Evolutionary conservation across 2,797 vertebrate species (phyloP), one percentile per base, ranked within the genome.

Genomic region (Oreortyx pictus): DNA sequence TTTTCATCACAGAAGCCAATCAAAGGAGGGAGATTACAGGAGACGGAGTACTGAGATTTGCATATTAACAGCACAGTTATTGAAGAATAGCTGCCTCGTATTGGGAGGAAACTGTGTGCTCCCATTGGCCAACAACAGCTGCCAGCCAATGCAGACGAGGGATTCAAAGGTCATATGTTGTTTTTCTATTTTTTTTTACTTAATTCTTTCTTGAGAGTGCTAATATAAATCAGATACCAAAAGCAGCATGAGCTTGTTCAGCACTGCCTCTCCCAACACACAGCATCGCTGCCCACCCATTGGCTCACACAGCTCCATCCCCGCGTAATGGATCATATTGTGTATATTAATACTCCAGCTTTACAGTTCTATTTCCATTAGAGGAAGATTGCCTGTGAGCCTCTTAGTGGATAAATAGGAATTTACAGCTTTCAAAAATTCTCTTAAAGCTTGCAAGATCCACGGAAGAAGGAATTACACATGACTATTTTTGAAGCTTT

Each of bases 321-420:
- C 92, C 79, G 82, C 2, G 12, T 92, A 92, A 94, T 89, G 67
- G 92, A 94, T 96, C 93, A 88, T 80, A 93, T 47, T 92, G 93
- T 95, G 64, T 94, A 93, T 96, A 93, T 96, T 96, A 94, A 95
- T 84, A 77, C 91, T 95, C 88, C n/a, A 10, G 94, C 93, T 95
- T 95, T 93, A 88, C 87, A 89, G 92, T 95, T 95, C 95, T 93
- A 61, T 95, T 96, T 95, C 94, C 93, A 96, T 96, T 96, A 96
- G 64, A 60, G 56, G 67, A 88, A 96, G 96, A 96, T 93, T 95
- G 95, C 77, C 87, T 46, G 83, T 95, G 95, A 96, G 93, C 94
- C 92, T 96, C 95, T 96, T 96, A 95, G 94, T 95, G 96, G 95
- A 95, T 96, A 96, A 96, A 96, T 94, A 96, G 94, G 96, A 96